Evolutionary conservation across 2,888 invertebrate species (phyloP), one percentile per base, ranked within the genome.

Genomic region (Phyto melanocephala): DNA sequence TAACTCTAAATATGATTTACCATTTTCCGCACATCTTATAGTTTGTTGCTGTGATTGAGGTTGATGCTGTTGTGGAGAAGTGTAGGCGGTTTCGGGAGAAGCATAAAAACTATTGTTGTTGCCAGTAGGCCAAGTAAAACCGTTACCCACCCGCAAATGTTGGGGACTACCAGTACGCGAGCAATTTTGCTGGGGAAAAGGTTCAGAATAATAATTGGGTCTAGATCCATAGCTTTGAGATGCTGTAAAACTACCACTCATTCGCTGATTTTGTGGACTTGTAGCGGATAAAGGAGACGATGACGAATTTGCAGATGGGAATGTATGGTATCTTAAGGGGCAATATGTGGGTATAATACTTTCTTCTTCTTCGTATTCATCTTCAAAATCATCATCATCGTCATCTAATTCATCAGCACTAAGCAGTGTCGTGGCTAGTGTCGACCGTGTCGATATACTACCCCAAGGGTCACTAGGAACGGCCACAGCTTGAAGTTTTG

Each of bases 1-100:
- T 84, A 97, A 92, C 92, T 97, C 96, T 89, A 97, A 92, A 92
- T 97, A 97, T 85, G 96, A 96, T 92, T 97, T 97, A 88, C 97
- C 97, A 91, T 97, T 97, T 92, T 96, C 96, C 87, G 96, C 97
- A 86, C 95, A 94, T 84, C 96, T 94, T 90, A 97, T 97, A 88
- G 96, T 96, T 91, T 96, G 96, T 91, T 95, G 79, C 33, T 84
- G 84, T 2, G 82, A 68, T 17, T 84, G 84, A 6, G 85, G 71
- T 82, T 86, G 67, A 33, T 86, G 87, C 22, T 80, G 82, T 40
- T 83, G 85, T 20, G 76, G 65, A 8, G 81, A 78, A 2, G 68
- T 56, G 22, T 80, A 81, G 0, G 63, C 67, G 1, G 81, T 20
- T 11, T 80, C 82, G 1, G 81, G 7, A 2, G 80, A 62, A 6